Base-by-base conservation (phyloP, 2,888 invertebrate genomes). In the Hylaea fasciaria region DNA sequence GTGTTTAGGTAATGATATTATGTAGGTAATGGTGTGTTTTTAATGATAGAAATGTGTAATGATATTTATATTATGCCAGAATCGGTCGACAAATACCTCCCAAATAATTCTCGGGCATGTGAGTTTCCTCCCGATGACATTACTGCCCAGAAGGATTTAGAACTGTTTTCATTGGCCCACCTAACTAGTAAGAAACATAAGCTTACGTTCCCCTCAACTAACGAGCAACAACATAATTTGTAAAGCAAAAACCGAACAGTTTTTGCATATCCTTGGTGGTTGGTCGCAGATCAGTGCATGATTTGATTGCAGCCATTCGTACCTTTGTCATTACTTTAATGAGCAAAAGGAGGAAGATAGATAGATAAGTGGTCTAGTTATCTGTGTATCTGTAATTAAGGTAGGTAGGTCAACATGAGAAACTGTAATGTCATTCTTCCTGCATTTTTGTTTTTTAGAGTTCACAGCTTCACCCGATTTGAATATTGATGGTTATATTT, bases 211-310 rank as follows among this genome's bases (percentile, higher is more conserved):
- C 46, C 41, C 8, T 10, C 17, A 41, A 48, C 45, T 13, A 8
- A 39, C 22, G 35, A 35, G 11, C 14, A 28, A 55, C 52, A 43
- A 69, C 44, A 70, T 62, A 68, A 54, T 61, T 57, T 14, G 12
- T 12, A 52, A 39, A 50, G 68, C 68, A 68, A 76, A 71, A 45
- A 69, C 68, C 50, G 64, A 49, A 67, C 58, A 40, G 73, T 87
- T 89, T 88, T 89, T 89, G 79, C 78, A 82, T 81, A 86, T 86
- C 89, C 89, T 89, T 89, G 85, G 82, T 71, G 77, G 80, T 77
- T 68, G 70, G 85, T 86, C 68, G 73, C 89, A 84, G 82, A 71
- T 75, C 80, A 80, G 71, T 85, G 85, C 76, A 49, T 72, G 73
- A 61, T 65, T 85, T 88, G 88, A 90, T 88, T 66, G 76, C 57